Percentiles rank a stretch among this genome's conserved stretches.
Conservation (phyloP, 2,888 invertebrate species). For the Caenorhabditis virilis region DNA sequence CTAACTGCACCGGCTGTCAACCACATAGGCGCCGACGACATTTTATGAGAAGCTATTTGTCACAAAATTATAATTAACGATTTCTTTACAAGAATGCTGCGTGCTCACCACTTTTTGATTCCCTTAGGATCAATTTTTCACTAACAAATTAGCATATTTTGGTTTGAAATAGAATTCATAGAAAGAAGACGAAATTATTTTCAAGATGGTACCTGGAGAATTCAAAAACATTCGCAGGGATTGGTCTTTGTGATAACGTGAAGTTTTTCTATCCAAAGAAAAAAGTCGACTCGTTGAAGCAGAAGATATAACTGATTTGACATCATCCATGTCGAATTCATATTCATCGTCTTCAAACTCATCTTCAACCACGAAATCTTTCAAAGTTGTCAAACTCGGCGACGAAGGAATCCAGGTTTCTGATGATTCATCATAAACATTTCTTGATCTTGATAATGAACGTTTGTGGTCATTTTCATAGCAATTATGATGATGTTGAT, state of each 20-base stretch:
- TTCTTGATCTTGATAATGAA: no score
- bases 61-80: slow-evolving; percentile 47
- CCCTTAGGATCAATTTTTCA: no score
- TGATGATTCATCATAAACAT: slow-evolving; percentile 13
- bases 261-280: slow-evolving; percentile 15
- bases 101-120: no score
- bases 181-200: no score
- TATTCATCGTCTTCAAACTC: slow-evolving; percentile 16
- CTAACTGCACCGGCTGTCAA: no score
- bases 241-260: slow-evolving; percentile 17
- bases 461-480: no score
- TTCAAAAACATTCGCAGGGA: slow-evolving; percentile 28
- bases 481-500: no score
- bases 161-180: no score
- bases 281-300: slow-evolving; percentile 45
- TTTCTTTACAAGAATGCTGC: no score
- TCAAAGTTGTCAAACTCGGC: slow-evolving; percentile 35
- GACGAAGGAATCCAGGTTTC: slow-evolving; percentile 30
- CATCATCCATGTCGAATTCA: slow-evolving; percentile 41
- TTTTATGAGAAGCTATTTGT: slow-evolving; percentile 47
- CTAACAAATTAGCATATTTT: no score
- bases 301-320: slow-evolving; percentile 39
- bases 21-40: slow-evolving; percentile 32
- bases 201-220: slow-evolving; percentile 41
- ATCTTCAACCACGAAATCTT: slow-evolving; percentile 29